A percentile compares a stretch with the other conserved stretches of the same genome.
Evolutionary conservation across 1,140 invertebrate species (phyloP).

Genomic region (Colletes gigas): DNA sequence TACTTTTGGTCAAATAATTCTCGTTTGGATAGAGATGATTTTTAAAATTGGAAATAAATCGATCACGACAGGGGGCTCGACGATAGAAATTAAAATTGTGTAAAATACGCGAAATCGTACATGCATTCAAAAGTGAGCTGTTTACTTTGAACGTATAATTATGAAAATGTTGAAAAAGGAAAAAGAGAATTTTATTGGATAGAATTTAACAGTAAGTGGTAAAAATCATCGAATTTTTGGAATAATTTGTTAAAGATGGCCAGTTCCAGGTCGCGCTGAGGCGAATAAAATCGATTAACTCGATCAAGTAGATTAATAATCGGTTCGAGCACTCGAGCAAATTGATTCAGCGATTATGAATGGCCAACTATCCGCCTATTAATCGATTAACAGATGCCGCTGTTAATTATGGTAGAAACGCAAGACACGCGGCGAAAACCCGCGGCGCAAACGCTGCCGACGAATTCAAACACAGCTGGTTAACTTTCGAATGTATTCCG

Average conservation of each 20-base stretch:
- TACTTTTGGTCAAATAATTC: no score
- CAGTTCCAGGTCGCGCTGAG: not conserved
- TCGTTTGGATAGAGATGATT: no score
- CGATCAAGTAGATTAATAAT: not conserved
- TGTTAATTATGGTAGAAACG: constrained; percentile 29
- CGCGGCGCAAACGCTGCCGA: not conserved
- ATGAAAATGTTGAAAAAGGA: no score
- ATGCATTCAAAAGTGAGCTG: no score
- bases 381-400: constrained; percentile 28
- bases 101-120: no score
- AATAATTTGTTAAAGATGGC: not conserved
- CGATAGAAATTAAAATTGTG: no score
- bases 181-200: no score
- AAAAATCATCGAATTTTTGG: not conserved
- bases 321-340: not conserved
- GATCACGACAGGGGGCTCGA: no score
- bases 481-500: constrained; percentile 3
- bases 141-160: no score
- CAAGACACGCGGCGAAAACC: not conserved
- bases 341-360: constrained; percentile 12
- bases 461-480: constrained; percentile 5
- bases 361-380: constrained; percentile 11
- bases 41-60: no score
- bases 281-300: not conserved
- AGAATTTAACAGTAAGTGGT: not conserved